Base-by-base conservation (phyloP, 92 coral and sea anemone species). In the Virgularia gustaviana region DNA sequence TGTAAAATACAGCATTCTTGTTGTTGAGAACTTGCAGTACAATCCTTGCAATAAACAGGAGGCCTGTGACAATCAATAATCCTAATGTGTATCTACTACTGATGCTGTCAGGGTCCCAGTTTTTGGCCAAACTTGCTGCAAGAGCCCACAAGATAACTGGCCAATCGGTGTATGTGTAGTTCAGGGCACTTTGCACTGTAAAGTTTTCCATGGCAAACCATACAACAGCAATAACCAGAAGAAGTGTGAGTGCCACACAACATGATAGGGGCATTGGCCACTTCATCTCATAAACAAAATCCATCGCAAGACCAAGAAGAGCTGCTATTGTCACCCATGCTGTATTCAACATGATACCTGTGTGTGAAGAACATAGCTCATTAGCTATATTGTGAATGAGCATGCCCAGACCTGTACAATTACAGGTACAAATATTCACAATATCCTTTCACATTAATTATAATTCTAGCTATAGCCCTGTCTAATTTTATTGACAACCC, bases 181-280 rank as follows among this genome's bases (percentile, higher is more conserved):
- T 41, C 1, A 77, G 54, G 39, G 49, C 54, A 4, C 87, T 59
- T 34, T 56, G 79, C n/a, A 79, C 53, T 4, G 85, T 78, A 36
- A 55, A 55, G 79, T 86, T 86, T 70, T 86, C 90, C 59, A 83
- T 24, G 41, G 78, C 56, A 64, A 83, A 86, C 88, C 88, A 86
- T 6, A 68, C 61, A 30, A 86, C 38, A 58, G 64, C 29, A 11
- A 41, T 55, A 29, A 79, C 82, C 34, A 71, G 71, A 63, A 86
- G 79, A 34, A 86, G 52, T 36, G 70, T 79, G 16, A 86, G 85
- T 20, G 42, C 76, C 35, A 84, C 56, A 5, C 82, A 57, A 9
- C 75, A 80, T 4, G 90, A 65, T 12, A 76, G 36, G 25, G 77
- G 73, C 36, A 60, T 78, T n/a, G 56, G 25, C 12, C 73, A 34